Base-by-base conservation (phyloP, 2,797 vertebrate species). In the Heliangelus exortis region DNA sequence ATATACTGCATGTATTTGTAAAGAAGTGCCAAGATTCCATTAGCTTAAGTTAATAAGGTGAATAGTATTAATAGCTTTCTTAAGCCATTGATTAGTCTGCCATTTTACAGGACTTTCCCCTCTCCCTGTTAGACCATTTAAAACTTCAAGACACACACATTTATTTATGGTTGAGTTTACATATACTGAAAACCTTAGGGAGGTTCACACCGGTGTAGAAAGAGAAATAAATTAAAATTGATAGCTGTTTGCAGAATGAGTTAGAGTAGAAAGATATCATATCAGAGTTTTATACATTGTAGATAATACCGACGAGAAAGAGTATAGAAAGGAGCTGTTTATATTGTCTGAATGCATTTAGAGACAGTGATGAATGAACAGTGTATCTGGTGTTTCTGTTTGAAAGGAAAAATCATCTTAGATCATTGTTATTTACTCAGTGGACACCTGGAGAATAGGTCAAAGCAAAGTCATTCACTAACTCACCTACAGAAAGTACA, bases 311-410 rank as follows among this genome's bases (percentile, higher is more conserved):
- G 13, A 41, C 14, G 65, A 77, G 58, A 45, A 92, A 31, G 23
- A 90, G 61, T 73, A 73, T 36, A 91, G 28, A 48, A 66, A 69
- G 36, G 72, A 93, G 61, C 69, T 72, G 86, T 59, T 80, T 80
- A 4, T 59, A 87, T 87, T 55, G 71, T 96, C 54, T 57, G 74
- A 92, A 96, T 90, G 78, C 39, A 77, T 87, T 86, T 79, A 92
- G 28, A 95, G 78, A 87, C 68, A 94, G 47, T 97, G 96, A 96
- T 92, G 76, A 97, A 97, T 96, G 91, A 82, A 75, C 67, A 71
- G 20, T 21, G 31, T 73, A 54, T 72, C 39, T 4, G 3, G 20
- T 69, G 69, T 58, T 96, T 87, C 76, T 69, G 19, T 84, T 77
- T 45, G 8, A 89, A 63, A 79, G 79, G 73, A 77, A 96, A 92